Conservation (phyloP, 2,797 vertebrate genomes). For the Smutsia gigantea region DNA sequence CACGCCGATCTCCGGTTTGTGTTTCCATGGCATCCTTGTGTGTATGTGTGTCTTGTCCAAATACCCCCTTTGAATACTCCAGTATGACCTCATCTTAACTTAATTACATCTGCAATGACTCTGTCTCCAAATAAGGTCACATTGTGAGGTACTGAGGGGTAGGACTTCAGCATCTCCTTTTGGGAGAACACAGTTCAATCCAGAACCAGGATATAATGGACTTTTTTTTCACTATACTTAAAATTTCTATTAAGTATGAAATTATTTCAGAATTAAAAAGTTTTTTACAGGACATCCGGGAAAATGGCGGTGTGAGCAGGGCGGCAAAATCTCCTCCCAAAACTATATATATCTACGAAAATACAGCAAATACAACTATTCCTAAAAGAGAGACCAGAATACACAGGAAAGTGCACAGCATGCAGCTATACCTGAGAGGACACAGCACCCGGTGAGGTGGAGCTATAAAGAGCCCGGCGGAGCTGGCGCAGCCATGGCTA, state of each 20-base stretch:
- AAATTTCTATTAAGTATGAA: background rate
- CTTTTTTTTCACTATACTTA: background rate
- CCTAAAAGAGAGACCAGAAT: no score
- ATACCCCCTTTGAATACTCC: background rate
- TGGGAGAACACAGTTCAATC: background rate
- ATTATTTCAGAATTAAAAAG: conserved; percentile 6
- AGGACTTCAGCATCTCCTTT: background rate
- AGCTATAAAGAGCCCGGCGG: no score
- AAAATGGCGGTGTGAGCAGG: no score
- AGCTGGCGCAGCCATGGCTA: no score
- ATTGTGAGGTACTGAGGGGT: background rate
- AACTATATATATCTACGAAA: no score
- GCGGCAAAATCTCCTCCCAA: no score
- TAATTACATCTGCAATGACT: background rate
- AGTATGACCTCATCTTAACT: background rate
- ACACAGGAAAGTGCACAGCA: no score
- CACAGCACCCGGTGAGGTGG: no score
- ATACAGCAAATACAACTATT: no score
- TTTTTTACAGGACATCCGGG: background rate
- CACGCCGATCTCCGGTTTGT: background rate
- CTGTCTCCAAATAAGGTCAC: background rate
- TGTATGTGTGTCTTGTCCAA: background rate
- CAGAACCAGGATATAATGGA: background rate
- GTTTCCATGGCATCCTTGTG: background rate
- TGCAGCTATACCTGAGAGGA: no score